Evolutionary conservation across 2,113 vertebrate genomes (phyloP).

Genomic region (Cacatua alba): DNA sequence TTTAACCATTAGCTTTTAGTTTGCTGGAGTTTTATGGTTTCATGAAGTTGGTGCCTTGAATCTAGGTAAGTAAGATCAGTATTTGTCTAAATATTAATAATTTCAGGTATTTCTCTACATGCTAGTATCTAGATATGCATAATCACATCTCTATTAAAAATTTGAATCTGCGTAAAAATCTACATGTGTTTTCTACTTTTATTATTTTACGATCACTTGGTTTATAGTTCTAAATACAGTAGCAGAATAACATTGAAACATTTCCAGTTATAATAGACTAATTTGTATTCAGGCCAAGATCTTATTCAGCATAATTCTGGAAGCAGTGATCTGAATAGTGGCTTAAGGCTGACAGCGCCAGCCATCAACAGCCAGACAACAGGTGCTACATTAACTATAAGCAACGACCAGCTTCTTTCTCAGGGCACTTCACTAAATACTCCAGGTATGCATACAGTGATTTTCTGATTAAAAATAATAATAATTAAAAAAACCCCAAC

Average conservation of each 20-base stretch:
- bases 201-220: neutral
- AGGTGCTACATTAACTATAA: slow-evolving; percentile 81
- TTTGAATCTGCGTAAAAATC: neutral
- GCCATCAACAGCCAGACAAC: slow-evolving; percentile 71
- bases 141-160: neutral
- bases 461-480: neutral
- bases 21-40: neutral
- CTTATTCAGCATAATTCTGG: slow-evolving; percentile 80
- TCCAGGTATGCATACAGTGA: slow-evolving; percentile 36
- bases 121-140: neutral
- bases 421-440: slow-evolving; percentile 72
- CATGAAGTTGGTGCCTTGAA: neutral
- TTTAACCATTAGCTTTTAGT: neutral
- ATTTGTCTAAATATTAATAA: neutral
- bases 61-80: neutral
- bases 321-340: slow-evolving; percentile 77
- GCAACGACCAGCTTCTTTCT: slow-evolving; percentile 86
- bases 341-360: slow-evolving; percentile 78
- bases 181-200: neutral
- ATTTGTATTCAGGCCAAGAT: slow-evolving; percentile 80
- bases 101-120: neutral
- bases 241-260: neutral
- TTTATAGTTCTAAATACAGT: neutral
- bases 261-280: neutral
- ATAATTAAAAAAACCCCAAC: neutral